phyloP scores from a whole-genome alignment of 2,888 invertebrate species.

The Meteorus colon region DNA sequence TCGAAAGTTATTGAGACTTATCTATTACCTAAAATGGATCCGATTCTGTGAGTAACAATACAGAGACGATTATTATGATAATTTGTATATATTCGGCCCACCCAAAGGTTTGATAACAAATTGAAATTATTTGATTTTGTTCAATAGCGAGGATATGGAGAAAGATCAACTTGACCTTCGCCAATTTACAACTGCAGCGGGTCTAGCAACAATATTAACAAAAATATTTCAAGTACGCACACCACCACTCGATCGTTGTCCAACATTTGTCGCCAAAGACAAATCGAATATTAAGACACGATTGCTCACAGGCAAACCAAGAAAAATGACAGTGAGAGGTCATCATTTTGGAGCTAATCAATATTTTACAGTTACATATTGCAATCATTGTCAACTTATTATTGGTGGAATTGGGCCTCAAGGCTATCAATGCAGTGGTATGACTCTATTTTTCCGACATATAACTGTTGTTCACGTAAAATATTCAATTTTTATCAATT shows the following conservation, averaged over 20 bases:
- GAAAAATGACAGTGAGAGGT: constrained; percentile 87
- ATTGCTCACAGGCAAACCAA: constrained; percentile 79
- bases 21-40: constrained; percentile 83
- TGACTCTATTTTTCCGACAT: constrained; percentile 57
- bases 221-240: constrained; percentile 84
- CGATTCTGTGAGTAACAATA: constrained; percentile 76
- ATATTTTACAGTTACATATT: constrained; percentile 91
- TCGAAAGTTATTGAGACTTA: constrained; percentile 83
- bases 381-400: constrained; percentile 93
- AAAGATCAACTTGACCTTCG: constrained; percentile 77
- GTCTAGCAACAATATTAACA: constrained; percentile 86
- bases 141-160: constrained; percentile 78
- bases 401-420: constrained; percentile 98
- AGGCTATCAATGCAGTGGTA: constrained; percentile 96
- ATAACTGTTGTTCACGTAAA: neutral
- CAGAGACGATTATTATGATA: constrained; percentile 23
- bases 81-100: neutral
- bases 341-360: constrained; percentile 93
- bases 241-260: constrained; percentile 82
- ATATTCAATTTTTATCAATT: neutral
- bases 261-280: constrained; percentile 90
- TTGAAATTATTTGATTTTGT: constrained; percentile 47
- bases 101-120: too few species aligned
- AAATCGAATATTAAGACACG: constrained; percentile 82
- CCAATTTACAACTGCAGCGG: constrained; percentile 83